Conservation (phyloP, 2,888 invertebrate genomes). For the Calameuta filiformis region DNA sequence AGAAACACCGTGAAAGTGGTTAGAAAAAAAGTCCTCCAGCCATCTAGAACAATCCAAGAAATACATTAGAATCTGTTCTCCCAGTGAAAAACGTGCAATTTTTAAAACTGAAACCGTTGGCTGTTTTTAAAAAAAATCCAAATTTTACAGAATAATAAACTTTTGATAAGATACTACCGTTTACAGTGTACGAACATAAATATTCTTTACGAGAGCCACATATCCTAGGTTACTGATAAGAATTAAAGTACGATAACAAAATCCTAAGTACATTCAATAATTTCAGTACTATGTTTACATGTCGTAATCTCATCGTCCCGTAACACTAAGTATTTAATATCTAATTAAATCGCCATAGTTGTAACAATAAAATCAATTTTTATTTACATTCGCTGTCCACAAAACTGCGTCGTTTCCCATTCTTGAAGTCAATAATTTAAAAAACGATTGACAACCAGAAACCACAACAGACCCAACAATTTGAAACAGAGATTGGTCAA, state of each 20-base stretch:
- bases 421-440: not conserved
- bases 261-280: not conserved
- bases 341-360: not conserved
- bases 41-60: not conserved
- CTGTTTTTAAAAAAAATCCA: not conserved
- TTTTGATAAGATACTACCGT: no score
- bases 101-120: not conserved
- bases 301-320: not conserved
- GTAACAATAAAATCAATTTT: not conserved
- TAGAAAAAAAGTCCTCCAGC: not conserved
- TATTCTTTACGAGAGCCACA: not conserved
- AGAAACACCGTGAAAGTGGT: slow-evolving; percentile 24
- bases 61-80: not conserved
- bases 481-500: not conserved
- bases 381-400: not conserved
- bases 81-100: not conserved
- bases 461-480: not conserved
- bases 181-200: not conserved
- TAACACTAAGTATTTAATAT: not conserved
- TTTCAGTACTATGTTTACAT: not conserved
- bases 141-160: not conserved
- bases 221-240: not conserved
- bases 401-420: not conserved
- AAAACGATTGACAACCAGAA: not conserved
- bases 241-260: not conserved